A percentile compares a stretch with the other conserved stretches of the same genome.
Conservation (phyloP, 2,888 invertebrate species). For the Acleris literana region DNA sequence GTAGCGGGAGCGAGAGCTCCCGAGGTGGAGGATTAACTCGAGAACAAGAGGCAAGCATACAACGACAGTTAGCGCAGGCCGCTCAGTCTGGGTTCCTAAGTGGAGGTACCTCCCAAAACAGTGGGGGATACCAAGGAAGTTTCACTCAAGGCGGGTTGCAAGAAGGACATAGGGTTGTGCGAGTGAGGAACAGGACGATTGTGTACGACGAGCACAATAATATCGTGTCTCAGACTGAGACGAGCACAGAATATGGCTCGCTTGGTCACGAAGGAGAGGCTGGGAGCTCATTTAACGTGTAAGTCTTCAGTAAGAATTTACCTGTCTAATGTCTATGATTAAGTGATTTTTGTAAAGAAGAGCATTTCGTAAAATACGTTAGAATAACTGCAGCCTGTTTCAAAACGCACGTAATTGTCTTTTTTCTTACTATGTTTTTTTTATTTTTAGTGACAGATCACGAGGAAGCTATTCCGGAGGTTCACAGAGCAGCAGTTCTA, state of each 20-base stretch:
- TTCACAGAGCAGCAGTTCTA: constrained; percentile 2
- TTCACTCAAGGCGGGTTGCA: constrained; percentile 47
- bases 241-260: constrained; percentile 77
- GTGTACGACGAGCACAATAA: constrained; percentile 72
- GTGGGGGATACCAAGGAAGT: constrained; percentile 38
- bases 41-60: constrained; percentile 64
- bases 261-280: constrained; percentile 75
- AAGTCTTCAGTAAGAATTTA: constrained; percentile 45
- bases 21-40: constrained; percentile 55
- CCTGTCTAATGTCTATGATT: not conserved
- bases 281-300: constrained; percentile 75
- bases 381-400: too few relatives aligned
- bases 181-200: constrained; percentile 63
- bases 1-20: constrained; percentile 60
- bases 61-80: constrained; percentile 54
- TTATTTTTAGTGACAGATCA: constrained; percentile 7
- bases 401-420: not conserved
- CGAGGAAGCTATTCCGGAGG: constrained; percentile 2
- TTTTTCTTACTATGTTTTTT: too few relatives aligned
- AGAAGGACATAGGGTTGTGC: constrained; percentile 56
- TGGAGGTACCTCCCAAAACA: constrained; percentile 15
- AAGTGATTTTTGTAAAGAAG: too few relatives aligned
- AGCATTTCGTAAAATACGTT: too few relatives aligned
- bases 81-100: constrained; percentile 43
- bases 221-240: constrained; percentile 75